Evolutionary conservation across 2,888 invertebrate genomes (phyloP).

Genomic region (Callyntrura sp.): DNA sequence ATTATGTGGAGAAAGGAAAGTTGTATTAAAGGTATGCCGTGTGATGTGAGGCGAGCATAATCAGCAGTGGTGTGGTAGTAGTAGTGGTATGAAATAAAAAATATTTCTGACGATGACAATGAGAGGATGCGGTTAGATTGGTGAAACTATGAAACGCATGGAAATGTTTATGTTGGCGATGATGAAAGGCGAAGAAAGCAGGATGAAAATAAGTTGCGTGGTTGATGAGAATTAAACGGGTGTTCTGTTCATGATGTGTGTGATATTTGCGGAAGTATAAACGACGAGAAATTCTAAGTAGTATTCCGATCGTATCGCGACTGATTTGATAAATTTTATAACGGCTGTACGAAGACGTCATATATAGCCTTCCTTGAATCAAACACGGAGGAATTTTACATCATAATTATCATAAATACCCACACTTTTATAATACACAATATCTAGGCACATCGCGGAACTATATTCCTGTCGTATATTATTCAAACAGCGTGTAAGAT

Average conservation of each 20-base stretch:
- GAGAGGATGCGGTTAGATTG: conserved; percentile 17
- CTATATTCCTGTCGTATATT: too few relatives aligned
- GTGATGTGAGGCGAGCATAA: conserved; percentile 66
- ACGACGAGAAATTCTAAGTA: not conserved
- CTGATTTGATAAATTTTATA: too few relatives aligned
- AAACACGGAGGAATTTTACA: not conserved
- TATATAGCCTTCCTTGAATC: too few relatives aligned
- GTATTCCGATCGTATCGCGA: not conserved
- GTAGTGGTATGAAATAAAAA: not conserved
- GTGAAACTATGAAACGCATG: not conserved
- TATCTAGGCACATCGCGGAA: too few relatives aligned
- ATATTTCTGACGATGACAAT: conserved; percentile 32
- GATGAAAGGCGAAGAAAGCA: conserved; percentile 22
- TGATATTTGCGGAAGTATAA: conserved; percentile 23
- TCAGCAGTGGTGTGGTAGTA: conserved; percentile 8
- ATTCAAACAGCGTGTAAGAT: not conserved
- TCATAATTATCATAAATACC: not conserved
- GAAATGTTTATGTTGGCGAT: not conserved
- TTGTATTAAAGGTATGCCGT: conserved; percentile 34
- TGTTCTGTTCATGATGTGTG: conserved; percentile 71
- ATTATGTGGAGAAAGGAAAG: conserved; percentile 39
- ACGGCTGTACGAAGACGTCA: too few relatives aligned
- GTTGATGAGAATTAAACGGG: conserved; percentile 67
- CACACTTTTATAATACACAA: not conserved
- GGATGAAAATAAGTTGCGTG: not conserved